These are phyloP conservation scores for Barnardius zonarius DNA, from an alignment of 2,113 vertebrate species.

Conservation along the genomic window DNA sequence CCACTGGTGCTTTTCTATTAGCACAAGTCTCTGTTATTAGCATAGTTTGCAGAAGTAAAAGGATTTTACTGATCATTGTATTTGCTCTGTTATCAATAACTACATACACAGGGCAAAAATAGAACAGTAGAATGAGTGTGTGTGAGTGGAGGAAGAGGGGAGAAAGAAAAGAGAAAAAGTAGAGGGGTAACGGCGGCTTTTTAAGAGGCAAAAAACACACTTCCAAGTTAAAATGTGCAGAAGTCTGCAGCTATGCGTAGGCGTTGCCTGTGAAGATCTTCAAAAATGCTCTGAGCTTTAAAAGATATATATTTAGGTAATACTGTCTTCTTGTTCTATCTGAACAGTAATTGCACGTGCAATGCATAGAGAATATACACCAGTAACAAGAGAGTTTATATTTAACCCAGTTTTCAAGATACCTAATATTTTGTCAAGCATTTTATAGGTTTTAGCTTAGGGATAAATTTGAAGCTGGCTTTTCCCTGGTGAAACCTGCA, in stretches of 20 bases:
- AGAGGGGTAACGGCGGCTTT: background rate
- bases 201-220: background rate
- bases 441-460: conserved; percentile 71
- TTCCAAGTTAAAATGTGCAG: conserved; percentile 36
- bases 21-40: background rate
- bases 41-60: background rate
- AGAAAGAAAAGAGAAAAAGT: background rate
- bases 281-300: conserved; percentile 54
- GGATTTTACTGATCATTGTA: background rate
- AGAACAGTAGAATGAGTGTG: background rate
- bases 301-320: conserved; percentile 44
- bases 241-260: background rate
- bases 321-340: conserved; percentile 18
- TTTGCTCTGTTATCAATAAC: background rate
- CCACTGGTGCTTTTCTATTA: background rate
- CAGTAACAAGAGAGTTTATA: conserved; percentile 55
- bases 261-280: background rate
- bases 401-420: conserved; percentile 65
- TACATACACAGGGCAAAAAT: background rate
- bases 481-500: conserved; percentile 65
- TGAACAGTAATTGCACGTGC: conserved; percentile 22
- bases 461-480: conserved; percentile 72
- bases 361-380: conserved; percentile 18
- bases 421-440: conserved; percentile 73
- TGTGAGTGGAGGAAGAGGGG: background rate